These are phyloP conservation scores for Eilema sororculum DNA, from an alignment of 2,888 invertebrate species.

Conservation along the genomic window DNA sequence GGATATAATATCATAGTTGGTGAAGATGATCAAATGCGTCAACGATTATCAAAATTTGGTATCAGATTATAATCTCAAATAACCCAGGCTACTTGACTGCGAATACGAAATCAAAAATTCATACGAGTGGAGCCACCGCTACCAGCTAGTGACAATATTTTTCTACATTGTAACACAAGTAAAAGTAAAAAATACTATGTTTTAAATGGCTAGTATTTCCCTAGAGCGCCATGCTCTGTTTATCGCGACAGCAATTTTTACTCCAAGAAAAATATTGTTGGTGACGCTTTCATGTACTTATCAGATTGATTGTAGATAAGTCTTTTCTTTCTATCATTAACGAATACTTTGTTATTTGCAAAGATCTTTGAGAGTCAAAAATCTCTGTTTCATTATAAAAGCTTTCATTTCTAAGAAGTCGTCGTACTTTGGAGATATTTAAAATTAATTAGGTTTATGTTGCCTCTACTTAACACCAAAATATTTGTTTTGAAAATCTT, in stretches of 20 bases:
- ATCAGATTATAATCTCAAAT: too few species aligned
- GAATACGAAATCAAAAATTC: too few species aligned
- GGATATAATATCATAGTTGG: too few species aligned
- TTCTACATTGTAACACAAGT: constrained; percentile 20
- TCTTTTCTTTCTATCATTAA: constrained; percentile 15
- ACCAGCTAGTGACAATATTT: background rate
- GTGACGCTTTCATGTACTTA: constrained; percentile 35
- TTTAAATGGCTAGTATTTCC: constrained; percentile 47
- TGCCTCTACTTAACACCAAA: too few species aligned
- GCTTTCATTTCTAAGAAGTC: too few species aligned
- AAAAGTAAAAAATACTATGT: constrained; percentile 35
- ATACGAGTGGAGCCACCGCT: background rate
- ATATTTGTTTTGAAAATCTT: too few species aligned
- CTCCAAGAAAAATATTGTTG: constrained; percentile 25
- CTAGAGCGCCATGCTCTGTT: constrained; percentile 41
- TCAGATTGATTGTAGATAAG: constrained; percentile 40
- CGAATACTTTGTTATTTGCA: background rate
- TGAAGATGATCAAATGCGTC: too few species aligned
- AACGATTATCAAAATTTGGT: background rate
- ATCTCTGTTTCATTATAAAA: too few species aligned
- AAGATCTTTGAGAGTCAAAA: too few species aligned
- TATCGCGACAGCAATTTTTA: constrained; percentile 27
- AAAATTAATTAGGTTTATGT: too few species aligned
- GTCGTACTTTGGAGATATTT: too few species aligned
- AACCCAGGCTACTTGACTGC: too few species aligned